A percentile compares a stretch with the other conserved stretches of the same genome.
These are phyloP conservation scores for Nyctereutes procyonoides DNA, from an alignment of 2,113 vertebrate species.

Conservation along the genomic window DNA sequence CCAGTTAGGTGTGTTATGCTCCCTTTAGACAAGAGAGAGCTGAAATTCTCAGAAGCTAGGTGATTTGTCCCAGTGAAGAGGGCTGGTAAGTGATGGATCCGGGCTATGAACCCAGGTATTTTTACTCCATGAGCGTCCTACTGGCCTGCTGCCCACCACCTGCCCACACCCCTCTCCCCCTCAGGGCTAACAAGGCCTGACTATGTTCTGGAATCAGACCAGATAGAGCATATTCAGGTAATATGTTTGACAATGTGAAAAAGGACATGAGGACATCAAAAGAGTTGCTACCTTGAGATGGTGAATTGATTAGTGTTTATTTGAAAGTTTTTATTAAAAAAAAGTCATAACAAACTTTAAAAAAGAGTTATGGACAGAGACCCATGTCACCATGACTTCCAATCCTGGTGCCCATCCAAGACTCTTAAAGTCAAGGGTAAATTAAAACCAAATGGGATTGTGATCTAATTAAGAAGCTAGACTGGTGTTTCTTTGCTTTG, in stretches of 20 bases:
- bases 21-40: not conserved
- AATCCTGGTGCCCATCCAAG: not conserved
- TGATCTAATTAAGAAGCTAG: slow-evolving; percentile 22
- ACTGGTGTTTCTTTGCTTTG: not conserved
- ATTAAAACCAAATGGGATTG: slow-evolving; percentile 14
- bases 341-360: not conserved
- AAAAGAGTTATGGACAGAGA: not conserved
- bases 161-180: not conserved
- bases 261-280: not conserved
- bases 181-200: not conserved
- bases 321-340: not conserved
- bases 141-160: not conserved
- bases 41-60: not conserved
- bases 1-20: not conserved
- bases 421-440: not conserved
- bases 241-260: not conserved
- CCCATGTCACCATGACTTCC: not conserved
- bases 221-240: not conserved
- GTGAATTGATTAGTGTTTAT: not conserved
- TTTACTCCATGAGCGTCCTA: not conserved
- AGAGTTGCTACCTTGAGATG: not conserved
- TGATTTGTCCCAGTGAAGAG: not conserved
- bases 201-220: not conserved
- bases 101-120: not conserved
- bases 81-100: not conserved